A percentile compares a stretch with the other conserved stretches of the same genome.
phyloP scores from a whole-genome alignment of 35 echinoderm and acorn worm genomes.

The Holothuria glaberrima region DNA sequence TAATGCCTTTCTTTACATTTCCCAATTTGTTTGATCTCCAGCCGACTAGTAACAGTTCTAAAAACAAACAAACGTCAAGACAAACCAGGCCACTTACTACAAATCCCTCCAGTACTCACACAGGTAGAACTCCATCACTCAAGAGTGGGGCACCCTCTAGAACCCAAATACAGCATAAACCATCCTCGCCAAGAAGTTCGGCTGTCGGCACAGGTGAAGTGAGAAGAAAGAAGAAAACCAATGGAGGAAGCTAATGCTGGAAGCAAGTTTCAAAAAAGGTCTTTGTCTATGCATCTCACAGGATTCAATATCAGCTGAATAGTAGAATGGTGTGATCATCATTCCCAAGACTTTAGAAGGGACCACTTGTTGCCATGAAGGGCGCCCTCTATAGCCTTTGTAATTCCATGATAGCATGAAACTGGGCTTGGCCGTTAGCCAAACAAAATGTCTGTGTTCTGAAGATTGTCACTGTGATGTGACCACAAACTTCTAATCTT shows the following conservation, averaged over 20 bases:
- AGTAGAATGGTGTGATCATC: too few relatives aligned
- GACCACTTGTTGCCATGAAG: too few relatives aligned
- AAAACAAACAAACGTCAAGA: neutral
- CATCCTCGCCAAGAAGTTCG: neutral
- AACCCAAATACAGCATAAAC: neutral
- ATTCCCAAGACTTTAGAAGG: too few relatives aligned
- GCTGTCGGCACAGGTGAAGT: neutral
- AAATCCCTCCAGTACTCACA: conserved; percentile 11
- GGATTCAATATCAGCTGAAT: too few relatives aligned
- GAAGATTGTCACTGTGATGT: too few relatives aligned
- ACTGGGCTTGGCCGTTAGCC: too few relatives aligned
- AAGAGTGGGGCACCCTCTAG: neutral
- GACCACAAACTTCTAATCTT: too few relatives aligned
- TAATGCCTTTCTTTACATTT: too few relatives aligned
- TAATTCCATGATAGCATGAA: too few relatives aligned
- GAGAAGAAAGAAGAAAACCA: conserved; percentile 28
- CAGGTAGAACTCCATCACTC: conserved; percentile 7
- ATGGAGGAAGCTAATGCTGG: conserved; percentile 10
- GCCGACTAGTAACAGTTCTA: conserved; percentile 5
- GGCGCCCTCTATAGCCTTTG: too few relatives aligned
- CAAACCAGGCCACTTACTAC: neutral
- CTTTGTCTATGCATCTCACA: too few relatives aligned
- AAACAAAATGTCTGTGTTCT: too few relatives aligned
- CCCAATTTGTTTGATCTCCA: neutral
- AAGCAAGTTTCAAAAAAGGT: conserved; percentile 3